Evolutionary conservation across 2,888 invertebrate species (phyloP).

Genomic region (Epinotia ramella): DNA sequence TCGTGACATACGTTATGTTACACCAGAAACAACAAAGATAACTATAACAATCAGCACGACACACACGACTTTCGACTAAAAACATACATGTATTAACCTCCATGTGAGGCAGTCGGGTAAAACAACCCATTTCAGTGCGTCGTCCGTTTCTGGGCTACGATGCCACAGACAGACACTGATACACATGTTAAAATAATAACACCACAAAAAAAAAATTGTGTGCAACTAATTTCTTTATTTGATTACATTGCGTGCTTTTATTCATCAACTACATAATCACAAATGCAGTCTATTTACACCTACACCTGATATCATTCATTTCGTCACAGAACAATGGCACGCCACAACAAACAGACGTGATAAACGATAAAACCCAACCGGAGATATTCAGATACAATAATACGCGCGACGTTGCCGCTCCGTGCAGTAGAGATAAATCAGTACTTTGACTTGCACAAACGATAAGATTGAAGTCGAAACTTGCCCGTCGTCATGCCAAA

Average conservation of each 20-base stretch:
- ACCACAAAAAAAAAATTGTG: too few relatives aligned
- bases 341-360: constrained; percentile 63
- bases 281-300: neutral
- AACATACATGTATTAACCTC: too few relatives aligned
- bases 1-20: too few relatives aligned
- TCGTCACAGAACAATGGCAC: constrained; percentile 31
- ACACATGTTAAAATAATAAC: too few relatives aligned
- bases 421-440: constrained; percentile 49
- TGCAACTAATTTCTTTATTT: too few relatives aligned
- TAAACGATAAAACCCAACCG: constrained; percentile 41
- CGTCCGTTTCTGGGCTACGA: neutral
- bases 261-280: neutral
- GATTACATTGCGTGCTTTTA: too few relatives aligned
- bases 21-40: too few relatives aligned
- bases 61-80: too few relatives aligned
- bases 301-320: constrained; percentile 27
- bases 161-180: neutral
- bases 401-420: constrained; percentile 76
- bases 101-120: too few relatives aligned
- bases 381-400: constrained; percentile 67
- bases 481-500: neutral
- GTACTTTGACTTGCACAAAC: constrained; percentile 39
- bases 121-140: neutral
- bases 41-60: too few relatives aligned
- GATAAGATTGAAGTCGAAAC: constrained; percentile 3